These are phyloP conservation scores for Cenopis cana DNA, from an alignment of 2,888 invertebrate genomes.

Conservation along the genomic window DNA sequence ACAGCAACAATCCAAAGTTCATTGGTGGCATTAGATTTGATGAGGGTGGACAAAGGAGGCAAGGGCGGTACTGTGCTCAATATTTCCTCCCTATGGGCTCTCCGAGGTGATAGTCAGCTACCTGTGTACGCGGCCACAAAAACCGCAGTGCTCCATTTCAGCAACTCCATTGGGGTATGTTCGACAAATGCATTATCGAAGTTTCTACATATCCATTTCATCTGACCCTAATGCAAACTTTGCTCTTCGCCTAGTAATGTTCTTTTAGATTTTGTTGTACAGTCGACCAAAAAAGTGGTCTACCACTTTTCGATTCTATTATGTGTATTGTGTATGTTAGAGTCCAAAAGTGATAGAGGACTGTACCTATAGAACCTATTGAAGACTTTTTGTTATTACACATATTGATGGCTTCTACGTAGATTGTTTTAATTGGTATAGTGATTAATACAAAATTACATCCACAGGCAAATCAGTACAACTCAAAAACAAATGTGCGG, in stretches of 20 bases:
- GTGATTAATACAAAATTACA: conserved; percentile 3
- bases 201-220: conserved; percentile 23
- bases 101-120: conserved; percentile 60
- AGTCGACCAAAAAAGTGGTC: too few species aligned
- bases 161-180: conserved; percentile 71
- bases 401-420: not conserved
- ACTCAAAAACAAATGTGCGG: conserved; percentile 65
- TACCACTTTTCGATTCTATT: too few species aligned
- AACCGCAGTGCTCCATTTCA: conserved; percentile 74
- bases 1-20: conserved; percentile 72
- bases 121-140: conserved; percentile 76
- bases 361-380: too few species aligned
- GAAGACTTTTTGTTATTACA: not conserved
- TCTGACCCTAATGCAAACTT: conserved; percentile 30
- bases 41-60: conserved; percentile 68
- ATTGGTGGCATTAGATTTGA: conserved; percentile 66
- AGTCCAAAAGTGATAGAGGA: too few species aligned
- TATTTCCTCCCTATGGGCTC: conserved; percentile 71
- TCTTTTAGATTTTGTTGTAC: not conserved
- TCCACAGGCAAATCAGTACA: conserved; percentile 60
- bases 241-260: conserved; percentile 19
- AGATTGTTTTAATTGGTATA: not conserved
- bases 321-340: too few species aligned
- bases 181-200: conserved; percentile 34
- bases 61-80: conserved; percentile 70